Conservation (phyloP, 2,797 vertebrate genomes). For the Octomys mimax region DNA sequence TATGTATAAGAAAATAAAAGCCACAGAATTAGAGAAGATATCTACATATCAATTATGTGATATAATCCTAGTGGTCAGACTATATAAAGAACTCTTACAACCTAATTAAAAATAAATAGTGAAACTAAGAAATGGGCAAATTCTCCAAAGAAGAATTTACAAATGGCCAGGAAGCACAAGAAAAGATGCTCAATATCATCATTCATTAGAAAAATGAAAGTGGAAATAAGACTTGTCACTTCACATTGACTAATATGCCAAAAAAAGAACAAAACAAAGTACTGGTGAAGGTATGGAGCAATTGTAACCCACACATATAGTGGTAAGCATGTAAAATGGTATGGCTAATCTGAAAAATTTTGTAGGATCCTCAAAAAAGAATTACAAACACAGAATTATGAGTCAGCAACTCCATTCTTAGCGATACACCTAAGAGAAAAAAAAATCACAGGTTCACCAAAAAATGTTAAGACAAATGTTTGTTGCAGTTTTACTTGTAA, state of each 20-base stretch:
- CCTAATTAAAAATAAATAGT: background rate
- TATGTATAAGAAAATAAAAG: background rate
- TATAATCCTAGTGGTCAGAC: background rate
- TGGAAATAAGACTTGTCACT: background rate
- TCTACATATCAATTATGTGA: background rate
- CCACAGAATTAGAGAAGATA: background rate
- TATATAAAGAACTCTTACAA: background rate
- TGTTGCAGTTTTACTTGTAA: background rate
- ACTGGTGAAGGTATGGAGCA: background rate
- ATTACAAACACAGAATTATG: background rate
- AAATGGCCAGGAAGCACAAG: background rate
- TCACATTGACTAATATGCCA: background rate
- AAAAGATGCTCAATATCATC: background rate
- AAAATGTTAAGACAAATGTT: background rate
- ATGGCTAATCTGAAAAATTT: background rate
- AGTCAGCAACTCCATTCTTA: background rate
- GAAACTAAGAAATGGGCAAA: background rate
- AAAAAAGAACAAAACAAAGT: background rate
- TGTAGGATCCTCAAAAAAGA: background rate
- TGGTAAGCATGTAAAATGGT: background rate
- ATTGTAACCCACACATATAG: background rate
- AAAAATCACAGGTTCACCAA: background rate
- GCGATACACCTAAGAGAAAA: background rate
- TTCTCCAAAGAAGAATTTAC: background rate
- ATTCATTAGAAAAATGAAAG: background rate